Percentiles rank a stretch among this genome's conserved stretches.
Conservation (phyloP, 2,797 vertebrate species). For the Hemibagrus guttatus region DNA sequence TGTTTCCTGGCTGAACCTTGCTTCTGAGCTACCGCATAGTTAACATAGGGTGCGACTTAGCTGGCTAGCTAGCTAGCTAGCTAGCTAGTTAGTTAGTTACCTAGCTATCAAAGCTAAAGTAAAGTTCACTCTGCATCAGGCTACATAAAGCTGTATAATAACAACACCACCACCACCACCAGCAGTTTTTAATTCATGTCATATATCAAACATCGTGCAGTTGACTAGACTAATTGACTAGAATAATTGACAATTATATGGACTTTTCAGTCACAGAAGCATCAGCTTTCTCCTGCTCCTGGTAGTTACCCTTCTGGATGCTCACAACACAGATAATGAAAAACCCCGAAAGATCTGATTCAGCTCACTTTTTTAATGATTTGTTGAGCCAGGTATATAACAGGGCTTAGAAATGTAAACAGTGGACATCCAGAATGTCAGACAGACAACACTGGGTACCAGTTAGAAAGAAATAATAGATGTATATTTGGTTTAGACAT, state of each 20-base stretch:
- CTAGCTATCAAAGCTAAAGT: not conserved
- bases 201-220: not conserved
- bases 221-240: too few relatives aligned
- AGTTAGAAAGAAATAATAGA: not conserved
- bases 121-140: not conserved
- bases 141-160: not conserved
- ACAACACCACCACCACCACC: not conserved
- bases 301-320: not conserved
- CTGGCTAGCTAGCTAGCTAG: too few relatives aligned
- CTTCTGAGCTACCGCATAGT: too few relatives aligned
- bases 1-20: not conserved
- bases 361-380: not conserved
- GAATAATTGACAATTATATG: not conserved
- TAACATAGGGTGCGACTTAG: not conserved
- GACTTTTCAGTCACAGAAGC: not conserved
- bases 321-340: not conserved
- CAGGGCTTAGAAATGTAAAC: not conserved
- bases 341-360: not conserved
- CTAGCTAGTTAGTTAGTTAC: too few relatives aligned
- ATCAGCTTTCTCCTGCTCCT: not conserved
- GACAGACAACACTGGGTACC: not conserved
- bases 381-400: not conserved
- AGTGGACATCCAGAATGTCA: not conserved
- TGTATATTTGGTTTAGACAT: not conserved
- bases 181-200: not conserved